A percentile compares a stretch with the other conserved stretches of the same genome.
These are phyloP conservation scores for Hyphantria cunea DNA, from an alignment of 1,140 invertebrate genomes.

Conservation along the genomic window DNA sequence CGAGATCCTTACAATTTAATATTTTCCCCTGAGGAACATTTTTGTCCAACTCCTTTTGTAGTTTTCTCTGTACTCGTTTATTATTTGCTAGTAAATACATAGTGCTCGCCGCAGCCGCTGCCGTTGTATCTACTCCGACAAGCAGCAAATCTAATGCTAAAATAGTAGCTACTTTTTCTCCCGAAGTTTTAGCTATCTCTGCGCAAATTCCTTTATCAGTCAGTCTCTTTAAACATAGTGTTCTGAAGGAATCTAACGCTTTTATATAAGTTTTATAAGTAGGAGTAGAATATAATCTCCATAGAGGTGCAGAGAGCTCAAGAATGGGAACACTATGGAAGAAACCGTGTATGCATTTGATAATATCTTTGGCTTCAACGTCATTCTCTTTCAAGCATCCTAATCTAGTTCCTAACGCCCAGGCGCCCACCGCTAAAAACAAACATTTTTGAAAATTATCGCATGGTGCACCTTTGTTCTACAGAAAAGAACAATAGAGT, in stretches of 20 bases:
- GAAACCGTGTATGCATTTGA: constrained; percentile 89
- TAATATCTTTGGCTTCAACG: constrained; percentile 87
- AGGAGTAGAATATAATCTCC: constrained; percentile 89
- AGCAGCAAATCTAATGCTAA: constrained; percentile 91
- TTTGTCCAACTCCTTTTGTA: constrained; percentile 87
- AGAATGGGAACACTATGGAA: constrained; percentile 90
- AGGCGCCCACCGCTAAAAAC: constrained; percentile 88
- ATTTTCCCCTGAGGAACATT: constrained; percentile 82
- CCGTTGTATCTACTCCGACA: constrained; percentile 94
- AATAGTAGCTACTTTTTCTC: constrained; percentile 86
- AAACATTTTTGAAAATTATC: constrained; percentile 28
- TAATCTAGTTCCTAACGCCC: constrained; percentile 90
- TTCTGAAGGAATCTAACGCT: constrained; percentile 86
- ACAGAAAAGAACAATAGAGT: constrained; percentile 24
- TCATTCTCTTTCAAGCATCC: constrained; percentile 87
- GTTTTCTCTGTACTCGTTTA: constrained; percentile 87
- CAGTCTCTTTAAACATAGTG: constrained; percentile 67
- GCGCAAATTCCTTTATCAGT: constrained; percentile 72
- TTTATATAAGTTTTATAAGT: constrained; percentile 88
- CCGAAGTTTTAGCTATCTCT: constrained; percentile 54
- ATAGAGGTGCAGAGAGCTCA: constrained; percentile 90
- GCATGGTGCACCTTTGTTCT: constrained; percentile 18
- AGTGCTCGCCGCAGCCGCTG: constrained; percentile 89
- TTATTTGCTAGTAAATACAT: constrained; percentile 91
- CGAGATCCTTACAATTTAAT: constrained; percentile 85